Evolutionary conservation across 1,140 invertebrate genomes (phyloP).

Genomic region (Kradibia gibbosae): DNA sequence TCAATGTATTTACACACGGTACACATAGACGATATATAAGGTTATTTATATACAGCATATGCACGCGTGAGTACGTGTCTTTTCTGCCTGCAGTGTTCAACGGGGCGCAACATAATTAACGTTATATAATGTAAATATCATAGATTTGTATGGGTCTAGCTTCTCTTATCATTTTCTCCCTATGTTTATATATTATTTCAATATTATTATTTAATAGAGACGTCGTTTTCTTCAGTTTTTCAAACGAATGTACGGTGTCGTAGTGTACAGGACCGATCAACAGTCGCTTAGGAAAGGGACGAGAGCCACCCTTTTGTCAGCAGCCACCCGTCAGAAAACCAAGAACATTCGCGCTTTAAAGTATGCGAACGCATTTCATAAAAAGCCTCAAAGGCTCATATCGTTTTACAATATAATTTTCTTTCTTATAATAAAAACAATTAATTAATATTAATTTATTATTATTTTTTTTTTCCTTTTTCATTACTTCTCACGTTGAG

Average conservation of each 20-base stretch:
- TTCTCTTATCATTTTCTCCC: constrained; percentile 55
- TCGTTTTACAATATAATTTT: constrained; percentile 46
- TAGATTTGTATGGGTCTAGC: constrained; percentile 62
- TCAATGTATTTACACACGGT: constrained; percentile 46
- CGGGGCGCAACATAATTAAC: constrained; percentile 62
- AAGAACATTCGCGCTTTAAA: constrained; percentile 33
- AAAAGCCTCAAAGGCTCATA: constrained; percentile 46
- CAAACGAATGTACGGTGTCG: constrained; percentile 50
- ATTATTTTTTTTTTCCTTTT: constrained; percentile 29
- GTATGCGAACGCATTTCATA: constrained; percentile 33
- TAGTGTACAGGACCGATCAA: constrained; percentile 51
- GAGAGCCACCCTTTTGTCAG: constrained; percentile 52
- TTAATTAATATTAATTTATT: constrained; percentile 50
- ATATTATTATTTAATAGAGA: constrained; percentile 62
- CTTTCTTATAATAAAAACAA: constrained; percentile 51
- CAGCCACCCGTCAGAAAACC: constrained; percentile 47
- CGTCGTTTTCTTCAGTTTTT: constrained; percentile 53
- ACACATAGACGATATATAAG: constrained; percentile 50
- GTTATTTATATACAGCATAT: constrained; percentile 41
- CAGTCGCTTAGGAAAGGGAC: constrained; percentile 53
- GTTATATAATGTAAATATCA: constrained; percentile 65
- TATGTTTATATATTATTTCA: constrained; percentile 63
- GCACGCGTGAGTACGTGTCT: constrained; percentile 41
- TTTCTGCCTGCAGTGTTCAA: constrained; percentile 47
- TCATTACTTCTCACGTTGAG: constrained; percentile 40